Evolutionary conservation across 2,113 vertebrate genomes (phyloP).

Genomic region (Mormoops blainvillei): DNA sequence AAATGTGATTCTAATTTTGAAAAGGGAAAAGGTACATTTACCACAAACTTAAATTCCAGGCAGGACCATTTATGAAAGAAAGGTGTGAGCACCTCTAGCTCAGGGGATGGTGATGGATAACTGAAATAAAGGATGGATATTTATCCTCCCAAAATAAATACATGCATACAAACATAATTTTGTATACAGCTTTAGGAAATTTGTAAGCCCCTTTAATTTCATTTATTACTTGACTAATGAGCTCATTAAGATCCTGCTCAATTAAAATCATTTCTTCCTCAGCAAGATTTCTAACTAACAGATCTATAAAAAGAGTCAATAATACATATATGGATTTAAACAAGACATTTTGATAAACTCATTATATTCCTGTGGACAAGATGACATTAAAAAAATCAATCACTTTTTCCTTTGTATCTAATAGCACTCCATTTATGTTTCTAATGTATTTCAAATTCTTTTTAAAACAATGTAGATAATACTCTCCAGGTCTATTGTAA

Average conservation of each 20-base stretch:
- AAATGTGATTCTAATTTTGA: conserved; percentile 13
- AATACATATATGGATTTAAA: background rate
- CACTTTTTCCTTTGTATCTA: background rate
- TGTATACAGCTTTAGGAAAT: background rate
- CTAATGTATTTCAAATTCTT: background rate
- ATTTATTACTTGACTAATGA: background rate
- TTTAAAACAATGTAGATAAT: background rate
- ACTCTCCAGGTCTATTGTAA: too few relatives aligned
- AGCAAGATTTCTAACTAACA: background rate
- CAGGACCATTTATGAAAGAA: background rate
- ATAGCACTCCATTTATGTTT: background rate
- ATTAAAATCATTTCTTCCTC: conserved; percentile 12
- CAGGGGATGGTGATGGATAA: background rate
- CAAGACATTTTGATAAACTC: background rate
- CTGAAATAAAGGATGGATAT: background rate
- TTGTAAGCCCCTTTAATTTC: background rate
- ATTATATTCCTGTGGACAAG: background rate
- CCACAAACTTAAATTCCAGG: background rate
- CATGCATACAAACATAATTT: background rate
- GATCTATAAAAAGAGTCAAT: background rate
- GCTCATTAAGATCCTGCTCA: background rate
- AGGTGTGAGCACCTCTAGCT: background rate
- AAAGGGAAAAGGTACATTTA: background rate
- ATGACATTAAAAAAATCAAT: conserved; percentile 4
- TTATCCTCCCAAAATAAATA: background rate